Evolutionary conservation across 2,797 vertebrate genomes (phyloP).

Genomic region (Pyrocephalus nanus): DNA sequence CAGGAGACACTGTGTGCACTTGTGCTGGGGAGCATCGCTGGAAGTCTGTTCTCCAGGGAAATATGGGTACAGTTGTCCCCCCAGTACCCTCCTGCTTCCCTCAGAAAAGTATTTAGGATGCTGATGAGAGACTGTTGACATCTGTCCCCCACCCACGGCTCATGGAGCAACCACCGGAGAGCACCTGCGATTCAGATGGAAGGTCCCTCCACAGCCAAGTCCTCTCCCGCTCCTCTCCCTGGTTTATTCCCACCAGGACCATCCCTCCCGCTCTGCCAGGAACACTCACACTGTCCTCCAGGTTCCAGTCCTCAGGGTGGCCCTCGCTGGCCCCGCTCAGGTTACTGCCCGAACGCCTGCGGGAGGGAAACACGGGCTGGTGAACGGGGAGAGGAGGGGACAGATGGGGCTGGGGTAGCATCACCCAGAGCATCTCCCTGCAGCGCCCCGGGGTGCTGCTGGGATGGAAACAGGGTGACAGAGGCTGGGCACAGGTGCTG

Average conservation of each 20-base stretch:
- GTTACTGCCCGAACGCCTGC: slow-evolving; percentile 84
- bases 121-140: not conserved
- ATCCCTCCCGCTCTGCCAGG: rapidly evolving
- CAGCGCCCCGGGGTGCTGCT: not conserved
- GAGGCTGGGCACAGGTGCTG: rapidly evolving
- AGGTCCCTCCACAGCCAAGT: not conserved
- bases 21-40: not conserved
- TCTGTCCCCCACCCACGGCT: rapidly evolving
- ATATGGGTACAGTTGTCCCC: rapidly evolving
- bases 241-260: rapidly evolving
- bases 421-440: not conserved
- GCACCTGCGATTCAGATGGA: not conserved
- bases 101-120: not conserved
- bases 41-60: not conserved
- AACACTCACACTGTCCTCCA: slow-evolving; percentile 87
- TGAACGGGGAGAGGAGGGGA: not conserved
- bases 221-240: not conserved
- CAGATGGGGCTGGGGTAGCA: not conserved
- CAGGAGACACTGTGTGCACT: not conserved
- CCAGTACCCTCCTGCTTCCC: not conserved
- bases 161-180: not conserved
- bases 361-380: not conserved
- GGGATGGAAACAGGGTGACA: not conserved
- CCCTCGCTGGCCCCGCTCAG: slow-evolving; percentile 84
- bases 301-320: slow-evolving; percentile 86